Evolutionary conservation across 2,113 vertebrate genomes (phyloP).

Genomic region (Phasianus colchicus): DNA sequence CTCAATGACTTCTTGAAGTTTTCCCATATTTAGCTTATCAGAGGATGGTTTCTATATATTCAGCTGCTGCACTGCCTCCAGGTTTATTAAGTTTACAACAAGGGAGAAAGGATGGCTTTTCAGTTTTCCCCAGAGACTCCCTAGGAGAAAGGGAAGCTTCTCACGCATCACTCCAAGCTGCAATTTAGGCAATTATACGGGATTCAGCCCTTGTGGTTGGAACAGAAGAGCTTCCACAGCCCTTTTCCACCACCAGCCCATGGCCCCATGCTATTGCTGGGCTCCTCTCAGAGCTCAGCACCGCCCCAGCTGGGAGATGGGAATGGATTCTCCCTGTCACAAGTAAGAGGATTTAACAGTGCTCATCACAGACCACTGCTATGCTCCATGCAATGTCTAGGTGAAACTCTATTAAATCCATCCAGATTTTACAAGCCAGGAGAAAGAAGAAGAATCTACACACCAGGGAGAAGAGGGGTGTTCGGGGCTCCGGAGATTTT

Average conservation of each 20-base stretch:
- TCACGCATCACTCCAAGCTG: neutral
- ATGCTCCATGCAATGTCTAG: neutral
- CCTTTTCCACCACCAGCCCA: neutral
- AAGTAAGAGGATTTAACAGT: neutral
- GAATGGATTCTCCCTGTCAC: neutral
- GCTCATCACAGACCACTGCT: neutral
- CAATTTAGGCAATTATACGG: neutral
- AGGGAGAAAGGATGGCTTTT: conserved; percentile 16
- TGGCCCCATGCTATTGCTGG: neutral
- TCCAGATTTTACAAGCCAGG: neutral
- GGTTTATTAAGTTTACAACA: conserved; percentile 66
- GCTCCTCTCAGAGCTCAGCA: neutral
- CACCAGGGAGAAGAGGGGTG: neutral
- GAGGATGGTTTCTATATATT: conserved; percentile 16
- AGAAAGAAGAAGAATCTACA: neutral
- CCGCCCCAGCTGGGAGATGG: neutral
- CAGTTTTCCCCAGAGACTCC: neutral
- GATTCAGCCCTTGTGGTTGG: neutral
- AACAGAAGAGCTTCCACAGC: neutral
- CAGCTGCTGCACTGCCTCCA: conserved; percentile 42
- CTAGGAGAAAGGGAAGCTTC: neutral
- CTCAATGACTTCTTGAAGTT: conserved; percentile 62
- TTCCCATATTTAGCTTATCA: conserved; percentile 32
- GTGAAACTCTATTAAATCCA: conserved; percentile 40
- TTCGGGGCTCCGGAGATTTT: neutral